These are phyloP conservation scores for Cerceris rybyensis DNA, from an alignment of 2,888 invertebrate genomes.

Conservation along the genomic window DNA sequence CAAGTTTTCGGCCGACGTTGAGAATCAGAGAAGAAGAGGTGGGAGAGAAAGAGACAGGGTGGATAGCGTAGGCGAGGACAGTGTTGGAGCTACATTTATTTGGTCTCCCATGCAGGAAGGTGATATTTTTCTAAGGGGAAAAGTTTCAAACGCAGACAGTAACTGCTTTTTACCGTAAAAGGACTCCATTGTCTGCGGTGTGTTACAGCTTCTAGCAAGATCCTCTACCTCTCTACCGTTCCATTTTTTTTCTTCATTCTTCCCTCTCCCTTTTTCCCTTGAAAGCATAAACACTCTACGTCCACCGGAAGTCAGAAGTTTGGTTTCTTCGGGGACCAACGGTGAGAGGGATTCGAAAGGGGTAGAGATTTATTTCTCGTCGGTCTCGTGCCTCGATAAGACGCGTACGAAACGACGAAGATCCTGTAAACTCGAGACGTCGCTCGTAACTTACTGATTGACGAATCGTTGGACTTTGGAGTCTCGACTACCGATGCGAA, in stretches of 20 bases:
- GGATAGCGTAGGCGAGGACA: constrained; percentile 45
- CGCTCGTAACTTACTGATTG: constrained; percentile 58
- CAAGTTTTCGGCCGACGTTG: constrained; percentile 28
- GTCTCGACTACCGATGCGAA: constrained; percentile 7
- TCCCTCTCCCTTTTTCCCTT: constrained; percentile 17
- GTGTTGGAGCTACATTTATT: constrained; percentile 64
- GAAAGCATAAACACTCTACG: constrained; percentile 64
- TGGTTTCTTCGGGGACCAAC: constrained; percentile 34
- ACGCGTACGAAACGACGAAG: constrained; percentile 33
- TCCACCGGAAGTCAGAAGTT: constrained; percentile 71
- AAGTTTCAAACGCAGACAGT: constrained; percentile 68
- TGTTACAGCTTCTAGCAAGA: constrained; percentile 24
- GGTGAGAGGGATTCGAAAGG: constrained; percentile 17
- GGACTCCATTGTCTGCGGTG: constrained; percentile 67
- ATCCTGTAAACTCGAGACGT: constrained; percentile 38
- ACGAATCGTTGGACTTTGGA: constrained; percentile 39
- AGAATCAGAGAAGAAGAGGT: constrained; percentile 21
- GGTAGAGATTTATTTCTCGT: constrained; percentile 62
- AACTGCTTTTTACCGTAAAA: constrained; percentile 71
- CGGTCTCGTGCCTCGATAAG: constrained; percentile 53
- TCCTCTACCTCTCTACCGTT: constrained; percentile 21
- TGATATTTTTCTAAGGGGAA: constrained; percentile 69
- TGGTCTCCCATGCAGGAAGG: constrained; percentile 54
- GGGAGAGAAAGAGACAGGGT: constrained; percentile 27
- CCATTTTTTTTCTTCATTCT: constrained; percentile 22